Base-by-base conservation (phyloP, 2,113 vertebrate species). In the Empidonax traillii region DNA sequence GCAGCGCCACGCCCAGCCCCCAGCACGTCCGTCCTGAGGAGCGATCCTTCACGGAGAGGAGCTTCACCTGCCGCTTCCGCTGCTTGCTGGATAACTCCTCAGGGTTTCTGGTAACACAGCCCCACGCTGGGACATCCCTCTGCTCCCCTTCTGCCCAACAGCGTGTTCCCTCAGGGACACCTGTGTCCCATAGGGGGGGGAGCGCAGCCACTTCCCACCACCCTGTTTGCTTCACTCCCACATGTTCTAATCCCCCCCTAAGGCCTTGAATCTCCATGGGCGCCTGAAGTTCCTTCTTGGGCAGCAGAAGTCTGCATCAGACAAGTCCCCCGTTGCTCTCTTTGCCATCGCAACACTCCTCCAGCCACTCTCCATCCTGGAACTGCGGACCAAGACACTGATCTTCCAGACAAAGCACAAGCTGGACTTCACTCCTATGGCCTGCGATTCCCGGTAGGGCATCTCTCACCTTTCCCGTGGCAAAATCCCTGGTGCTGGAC, bases 81-180 rank as follows among this genome's bases (percentile, higher is more conserved):
- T 99, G 98, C 93, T 96, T 99, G 43, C 96, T 99, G 92, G 98
- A 98, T 91, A 98, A 98, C 78, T 98, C 98, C 63, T 98, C 97
- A 0, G 98, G 98, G 44, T 99, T 99, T 81, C 97, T 98, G 97
- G 98, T 98, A 97, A 86, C 3, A 2, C 39, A 44, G n/a, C 27
- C 56, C 33, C 2, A 2, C 2, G 6, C 66, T 2, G 6, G 69
- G 46, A 58, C 30, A 12, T 8, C 30, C 37, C 27, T 28, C 12
- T 56, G 2, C 10, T 33, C 53, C 33, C 20, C 6, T 49, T 55
- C 39, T 41, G 24, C 51, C n/a, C 8, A 44, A 4, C 68, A 39
- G 62, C 3, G 1, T 27, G 24, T 55, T 91, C 23, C 41, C 20
- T 14, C 7, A 47, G 18, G 31, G 21, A 22, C 35, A 6, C 30